A percentile compares a stretch with the other conserved stretches of the same genome.
phyloP scores from a whole-genome alignment of 2,113 vertebrate species.

The Anser cygnoides region DNA sequence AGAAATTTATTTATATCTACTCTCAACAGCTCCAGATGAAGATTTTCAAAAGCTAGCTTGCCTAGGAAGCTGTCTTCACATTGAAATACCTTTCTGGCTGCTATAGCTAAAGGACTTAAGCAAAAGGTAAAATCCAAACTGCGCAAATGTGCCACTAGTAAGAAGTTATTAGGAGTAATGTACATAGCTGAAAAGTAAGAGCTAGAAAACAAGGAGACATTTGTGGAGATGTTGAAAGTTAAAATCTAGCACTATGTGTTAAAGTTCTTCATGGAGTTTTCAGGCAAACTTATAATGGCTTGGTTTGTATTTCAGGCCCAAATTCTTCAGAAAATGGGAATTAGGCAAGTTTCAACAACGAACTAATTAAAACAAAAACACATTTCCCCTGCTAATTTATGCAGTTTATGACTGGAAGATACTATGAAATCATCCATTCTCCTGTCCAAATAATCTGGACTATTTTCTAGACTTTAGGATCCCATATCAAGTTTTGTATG shows the following conservation, averaged over 20 bases:
- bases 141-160: not conserved
- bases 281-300: not conserved
- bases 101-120: not conserved
- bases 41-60: not conserved
- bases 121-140: not conserved
- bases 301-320: not conserved
- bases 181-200: not conserved
- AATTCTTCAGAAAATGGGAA: not conserved
- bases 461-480: not conserved
- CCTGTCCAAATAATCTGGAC: not conserved
- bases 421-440: not conserved
- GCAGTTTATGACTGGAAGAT: not conserved
- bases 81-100: not conserved
- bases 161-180: not conserved
- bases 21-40: not conserved
- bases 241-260: not conserved
- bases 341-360: not conserved
- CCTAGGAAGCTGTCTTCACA: not conserved
- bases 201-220: not conserved
- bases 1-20: not conserved
- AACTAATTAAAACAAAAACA: not conserved
- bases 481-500: not conserved
- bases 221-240: not conserved
- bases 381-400: not conserved
- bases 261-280: not conserved